phyloP scores from a whole-genome alignment of 2,797 vertebrate genomes.

The Psittacula echo region DNA sequence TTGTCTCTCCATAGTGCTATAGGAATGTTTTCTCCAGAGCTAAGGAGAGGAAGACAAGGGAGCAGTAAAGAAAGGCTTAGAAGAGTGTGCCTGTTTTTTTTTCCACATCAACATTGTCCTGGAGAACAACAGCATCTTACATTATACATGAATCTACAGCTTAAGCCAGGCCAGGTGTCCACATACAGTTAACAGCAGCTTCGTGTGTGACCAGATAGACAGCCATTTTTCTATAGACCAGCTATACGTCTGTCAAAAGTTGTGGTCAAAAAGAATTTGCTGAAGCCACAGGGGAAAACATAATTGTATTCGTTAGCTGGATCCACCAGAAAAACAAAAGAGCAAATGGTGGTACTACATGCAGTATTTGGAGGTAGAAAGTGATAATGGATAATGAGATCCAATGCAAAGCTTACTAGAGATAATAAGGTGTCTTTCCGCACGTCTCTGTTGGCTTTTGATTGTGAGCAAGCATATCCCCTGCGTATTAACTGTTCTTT shows the following conservation, averaged over 20 bases:
- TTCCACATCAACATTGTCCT: not conserved
- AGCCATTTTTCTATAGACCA: not conserved
- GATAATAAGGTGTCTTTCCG: not conserved
- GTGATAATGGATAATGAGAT: not conserved
- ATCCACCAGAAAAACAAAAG: not conserved
- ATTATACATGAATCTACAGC: not conserved
- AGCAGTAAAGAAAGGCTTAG: not conserved
- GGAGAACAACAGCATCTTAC: not conserved
- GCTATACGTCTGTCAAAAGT: not conserved
- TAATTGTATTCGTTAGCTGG: not conserved
- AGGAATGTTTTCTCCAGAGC: not conserved
- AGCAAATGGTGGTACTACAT: not conserved
- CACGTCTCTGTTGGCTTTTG: not conserved
- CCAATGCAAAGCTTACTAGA: not conserved
- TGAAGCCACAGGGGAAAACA: not conserved
- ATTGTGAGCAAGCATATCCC: not conserved
- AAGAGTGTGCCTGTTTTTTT: rapidly evolving
- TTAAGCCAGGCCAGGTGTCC: not conserved
- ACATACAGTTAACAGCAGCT: not conserved
- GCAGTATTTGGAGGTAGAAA: not conserved
- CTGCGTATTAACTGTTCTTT: not conserved
- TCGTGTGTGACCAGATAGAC: not conserved
- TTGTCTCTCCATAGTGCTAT: rapidly evolving
- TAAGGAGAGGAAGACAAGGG: not conserved
- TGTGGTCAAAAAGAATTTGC: not conserved